Conservation (phyloP, 2,797 vertebrate species). For the Chrysocyon brachyurus region DNA sequence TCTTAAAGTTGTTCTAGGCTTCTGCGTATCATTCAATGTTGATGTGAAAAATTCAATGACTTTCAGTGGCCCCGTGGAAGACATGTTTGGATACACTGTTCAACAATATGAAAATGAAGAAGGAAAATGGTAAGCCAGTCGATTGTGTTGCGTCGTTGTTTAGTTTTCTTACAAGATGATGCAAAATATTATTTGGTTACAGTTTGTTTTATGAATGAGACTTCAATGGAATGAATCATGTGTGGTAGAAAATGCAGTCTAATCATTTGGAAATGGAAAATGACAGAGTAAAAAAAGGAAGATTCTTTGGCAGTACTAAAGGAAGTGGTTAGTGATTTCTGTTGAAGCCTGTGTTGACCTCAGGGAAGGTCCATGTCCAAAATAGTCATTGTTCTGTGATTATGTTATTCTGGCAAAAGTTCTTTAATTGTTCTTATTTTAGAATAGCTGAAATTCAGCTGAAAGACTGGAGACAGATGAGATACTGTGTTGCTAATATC, state of each 20-base stretch:
- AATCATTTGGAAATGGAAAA: slow-evolving; percentile 25
- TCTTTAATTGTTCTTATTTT: background rate
- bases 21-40: slow-evolving; percentile 93
- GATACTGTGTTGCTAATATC: background rate
- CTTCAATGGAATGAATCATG: slow-evolving; percentile 30
- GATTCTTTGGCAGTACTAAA: background rate
- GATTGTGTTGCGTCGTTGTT: background rate
- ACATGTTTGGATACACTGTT: slow-evolving; percentile 98
- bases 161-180: background rate
- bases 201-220: slow-evolving; percentile 37
- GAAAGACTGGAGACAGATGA: background rate
- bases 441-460: background rate
- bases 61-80: slow-evolving; percentile 95
- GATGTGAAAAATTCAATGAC: slow-evolving; percentile 96
- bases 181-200: background rate
- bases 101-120: slow-evolving; percentile 98
- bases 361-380: background rate
- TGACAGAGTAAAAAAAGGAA: slow-evolving; percentile 29
- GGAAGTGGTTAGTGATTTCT: slow-evolving; percentile 56
- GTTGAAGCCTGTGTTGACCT: slow-evolving; percentile 6
- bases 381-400: background rate
- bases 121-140: slow-evolving; percentile 95
- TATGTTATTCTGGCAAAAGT: background rate
- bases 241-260: background rate
- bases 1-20: slow-evolving; percentile 88